phyloP scores from a whole-genome alignment of 2,888 invertebrate species.

The Volucella zonaria region DNA sequence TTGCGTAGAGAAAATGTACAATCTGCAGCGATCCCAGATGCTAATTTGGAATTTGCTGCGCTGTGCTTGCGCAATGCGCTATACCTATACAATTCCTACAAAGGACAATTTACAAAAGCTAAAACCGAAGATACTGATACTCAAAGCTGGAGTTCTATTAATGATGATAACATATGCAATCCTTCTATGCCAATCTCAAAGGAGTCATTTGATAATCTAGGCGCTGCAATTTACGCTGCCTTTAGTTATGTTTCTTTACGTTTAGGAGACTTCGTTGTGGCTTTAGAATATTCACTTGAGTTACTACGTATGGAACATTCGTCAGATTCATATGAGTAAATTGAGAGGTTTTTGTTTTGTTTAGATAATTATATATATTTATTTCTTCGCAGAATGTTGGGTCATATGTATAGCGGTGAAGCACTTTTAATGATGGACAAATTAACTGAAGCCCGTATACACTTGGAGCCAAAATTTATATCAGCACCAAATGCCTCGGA shows the following conservation, averaged over 20 bases:
- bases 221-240: conserved; percentile 88
- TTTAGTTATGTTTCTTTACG: conserved; percentile 93
- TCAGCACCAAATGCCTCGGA: conserved; percentile 84
- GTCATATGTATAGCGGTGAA: conserved; percentile 95
- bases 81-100: conserved; percentile 77
- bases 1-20: conserved; percentile 85
- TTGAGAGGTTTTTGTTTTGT: not conserved
- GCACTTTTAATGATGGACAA: conserved; percentile 91
- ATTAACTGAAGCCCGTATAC: conserved; percentile 91
- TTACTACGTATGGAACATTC: conserved; percentile 88
- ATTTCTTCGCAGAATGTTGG: conserved; percentile 86
- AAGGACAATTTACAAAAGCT: conserved; percentile 72
- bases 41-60: conserved; percentile 94
- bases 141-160: conserved; percentile 81
- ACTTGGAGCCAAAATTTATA: conserved; percentile 90
- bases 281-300: conserved; percentile 90
- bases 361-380: not conserved
- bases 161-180: conserved; percentile 82
- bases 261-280: conserved; percentile 91
- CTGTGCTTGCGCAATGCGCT: conserved; percentile 93
- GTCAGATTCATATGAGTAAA: conserved; percentile 88
- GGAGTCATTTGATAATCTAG: conserved; percentile 85
- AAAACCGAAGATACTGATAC: conserved; percentile 63
- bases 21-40: conserved; percentile 92
- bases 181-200: conserved; percentile 87